A percentile compares a stretch with the other conserved stretches of the same genome.
Evolutionary conservation across 1,140 invertebrate genomes (phyloP).

Genomic region (Bradysia coprophila): DNA sequence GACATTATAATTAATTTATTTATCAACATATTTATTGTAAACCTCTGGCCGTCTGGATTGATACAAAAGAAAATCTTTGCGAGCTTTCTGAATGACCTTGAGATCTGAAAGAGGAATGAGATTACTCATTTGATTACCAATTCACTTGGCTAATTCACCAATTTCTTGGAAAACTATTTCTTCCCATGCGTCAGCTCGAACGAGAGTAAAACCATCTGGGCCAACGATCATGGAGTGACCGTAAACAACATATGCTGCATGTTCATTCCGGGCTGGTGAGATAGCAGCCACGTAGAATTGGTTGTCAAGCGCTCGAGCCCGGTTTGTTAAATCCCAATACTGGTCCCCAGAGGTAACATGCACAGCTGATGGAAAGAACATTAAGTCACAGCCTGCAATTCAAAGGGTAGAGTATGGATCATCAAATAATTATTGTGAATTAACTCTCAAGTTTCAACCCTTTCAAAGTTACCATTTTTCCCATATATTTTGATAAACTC

Average conservation of each 20-base stretch:
- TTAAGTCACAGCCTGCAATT: constrained; percentile 51
- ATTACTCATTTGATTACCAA: background rate
- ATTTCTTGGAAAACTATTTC: constrained; percentile 57
- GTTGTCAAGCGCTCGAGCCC: constrained; percentile 64
- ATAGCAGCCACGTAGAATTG: constrained; percentile 58
- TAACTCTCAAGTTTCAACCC: background rate
- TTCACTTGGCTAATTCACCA: constrained; percentile 11
- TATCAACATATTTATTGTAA: too few species aligned
- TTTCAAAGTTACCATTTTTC: constrained; percentile 35
- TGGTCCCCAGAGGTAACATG: constrained; percentile 88
- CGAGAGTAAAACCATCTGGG: constrained; percentile 73
- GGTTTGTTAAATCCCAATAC: constrained; percentile 76
- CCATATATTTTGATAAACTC: constrained; percentile 75
- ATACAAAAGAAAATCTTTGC: background rate
- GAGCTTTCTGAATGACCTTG: background rate
- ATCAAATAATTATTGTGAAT: background rate
- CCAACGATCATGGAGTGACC: constrained; percentile 71
- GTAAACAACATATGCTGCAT: constrained; percentile 66
- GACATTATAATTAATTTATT: too few species aligned
- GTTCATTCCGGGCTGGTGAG: constrained; percentile 55
- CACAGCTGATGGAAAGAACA: constrained; percentile 87
- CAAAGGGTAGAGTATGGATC: background rate
- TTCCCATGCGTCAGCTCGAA: constrained; percentile 47
- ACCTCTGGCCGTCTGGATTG: background rate
- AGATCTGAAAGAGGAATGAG: background rate